Percentiles rank a stretch among this genome's conserved stretches.
phyloP scores from a whole-genome alignment of 1,140 invertebrate genomes.

The Leptinotarsa defecta region DNA sequence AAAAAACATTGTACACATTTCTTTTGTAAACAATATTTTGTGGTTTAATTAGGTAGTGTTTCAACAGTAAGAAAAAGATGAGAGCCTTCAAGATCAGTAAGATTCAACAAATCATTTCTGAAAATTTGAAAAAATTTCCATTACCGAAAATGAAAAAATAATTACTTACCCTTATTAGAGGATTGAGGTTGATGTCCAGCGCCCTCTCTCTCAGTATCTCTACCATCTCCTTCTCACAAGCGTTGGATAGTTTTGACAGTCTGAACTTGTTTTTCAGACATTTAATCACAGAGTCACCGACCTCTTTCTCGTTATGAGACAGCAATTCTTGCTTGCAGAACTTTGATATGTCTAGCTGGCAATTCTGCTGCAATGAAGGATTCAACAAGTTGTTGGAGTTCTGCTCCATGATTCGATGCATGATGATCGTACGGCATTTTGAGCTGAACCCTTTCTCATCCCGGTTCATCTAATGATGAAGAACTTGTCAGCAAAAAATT shows the following conservation, averaged over 20 bases:
- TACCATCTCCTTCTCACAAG: conserved; percentile 82
- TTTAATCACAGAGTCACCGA: conserved; percentile 63
- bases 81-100: no score
- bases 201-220: conserved; percentile 84
- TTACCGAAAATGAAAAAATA: not conserved
- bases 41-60: no score
- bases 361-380: conserved; percentile 79
- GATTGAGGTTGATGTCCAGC: conserved; percentile 84
- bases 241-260: conserved; percentile 69
- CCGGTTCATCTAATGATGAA: conserved; percentile 68
- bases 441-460: conserved; percentile 82
- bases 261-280: conserved; percentile 79
- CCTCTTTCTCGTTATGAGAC: conserved; percentile 55
- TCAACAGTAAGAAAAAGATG: no score
- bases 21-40: no score
- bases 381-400: conserved; percentile 93
- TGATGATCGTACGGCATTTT: conserved; percentile 83
- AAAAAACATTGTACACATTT: no score
- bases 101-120: no score
- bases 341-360: conserved; percentile 72
- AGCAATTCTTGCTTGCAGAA: conserved; percentile 62
- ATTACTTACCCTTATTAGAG: conserved; percentile 67
- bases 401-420: conserved; percentile 89
- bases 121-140: not conserved
- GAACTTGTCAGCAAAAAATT: not conserved